Base-by-base conservation (phyloP, 64 coral and sea anemone genomes). In the Stichodactyla mertensii region DNA sequence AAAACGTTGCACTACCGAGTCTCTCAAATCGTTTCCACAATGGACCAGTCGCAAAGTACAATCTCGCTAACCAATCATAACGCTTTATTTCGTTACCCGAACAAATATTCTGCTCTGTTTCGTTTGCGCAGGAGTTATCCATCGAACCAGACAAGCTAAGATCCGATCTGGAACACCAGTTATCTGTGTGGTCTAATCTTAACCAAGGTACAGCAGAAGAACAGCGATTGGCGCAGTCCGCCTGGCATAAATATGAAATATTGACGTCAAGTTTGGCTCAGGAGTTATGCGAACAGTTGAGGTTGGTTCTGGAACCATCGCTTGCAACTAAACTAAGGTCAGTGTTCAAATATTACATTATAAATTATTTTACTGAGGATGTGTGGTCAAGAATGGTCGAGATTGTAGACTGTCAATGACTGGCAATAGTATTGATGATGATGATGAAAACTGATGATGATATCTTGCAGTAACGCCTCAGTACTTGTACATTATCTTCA, bases 261-360 rank as follows among this genome's bases (percentile, higher is more conserved):
- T 77, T 99, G 82, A 99, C 97, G 64, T 88, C 86, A 71, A 82
- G 74, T 69, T 88, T 95, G 28, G 90, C 97, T 12, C 97, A 99
- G 83, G 89, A 99, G 23, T 82, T 99, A 8, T 99, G 97, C 87
- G 97, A 99, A 26, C 97, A 99, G 86, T 88, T 99, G 19, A 90
- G 97, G 57, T 86, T 99, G 54, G 93, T 99, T 28, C 82, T 99
- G 20, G 97, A 99, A 87, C 97, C 97, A 51, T 95, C 97, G 19
- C 78, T 99, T 52, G 90, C 93, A 0, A 92, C 93, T 8, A 99
- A 99, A 88, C 93, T 99, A 16, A 99, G 86, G 97, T 98, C 88
- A 9, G 92, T 86, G 18, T 45, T 45, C 36, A 0, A 36, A 36
- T 36, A 36, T 36, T 36, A 45, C 3, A 45, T 45, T 45, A 45